Conservation (phyloP, 2,113 vertebrate genomes). For the Calcarius ornatus region DNA sequence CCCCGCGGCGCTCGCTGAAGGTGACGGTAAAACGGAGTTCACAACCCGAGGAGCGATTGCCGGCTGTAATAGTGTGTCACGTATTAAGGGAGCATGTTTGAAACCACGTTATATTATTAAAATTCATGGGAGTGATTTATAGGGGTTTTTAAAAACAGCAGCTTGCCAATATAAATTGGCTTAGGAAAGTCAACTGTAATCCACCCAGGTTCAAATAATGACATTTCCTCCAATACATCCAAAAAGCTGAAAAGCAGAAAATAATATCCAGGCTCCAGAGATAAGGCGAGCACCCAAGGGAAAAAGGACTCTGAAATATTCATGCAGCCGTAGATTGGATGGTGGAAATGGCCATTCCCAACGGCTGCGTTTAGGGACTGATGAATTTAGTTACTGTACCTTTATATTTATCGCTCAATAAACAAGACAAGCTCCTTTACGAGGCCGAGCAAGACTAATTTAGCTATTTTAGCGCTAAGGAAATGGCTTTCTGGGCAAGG, state of each 20-base stretch:
- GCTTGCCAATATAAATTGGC: conserved; percentile 70
- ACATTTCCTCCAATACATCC: conserved; percentile 59
- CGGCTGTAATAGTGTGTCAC: not conserved
- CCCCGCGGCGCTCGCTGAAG: accelerated
- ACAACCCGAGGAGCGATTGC: not conserved
- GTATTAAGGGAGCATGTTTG: conserved; percentile 36
- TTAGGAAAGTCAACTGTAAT: conserved; percentile 64
- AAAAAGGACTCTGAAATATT: conserved; percentile 60
- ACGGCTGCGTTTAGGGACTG: conserved; percentile 45
- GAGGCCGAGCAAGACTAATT: not conserved
- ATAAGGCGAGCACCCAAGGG: conserved; percentile 44
- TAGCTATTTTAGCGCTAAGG: conserved; percentile 1
- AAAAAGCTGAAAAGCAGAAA: conserved; percentile 67
- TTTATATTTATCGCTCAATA: conserved; percentile 66
- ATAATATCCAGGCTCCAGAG: conserved; percentile 62
- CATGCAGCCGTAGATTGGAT: conserved; percentile 46
- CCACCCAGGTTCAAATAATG: conserved; percentile 63
- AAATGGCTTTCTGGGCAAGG: conserved; percentile 14
- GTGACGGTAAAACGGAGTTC: not conserved
- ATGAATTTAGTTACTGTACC: conserved; percentile 62
- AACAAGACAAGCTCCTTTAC: conserved; percentile 51
- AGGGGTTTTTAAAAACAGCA: conserved; percentile 50
- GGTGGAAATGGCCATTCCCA: conserved; percentile 41
- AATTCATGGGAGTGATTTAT: conserved; percentile 66
- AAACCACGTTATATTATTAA: conserved; percentile 53